Evolutionary conservation across 1,140 invertebrate genomes (phyloP).

Genomic region (Gryllus bimaculatus): DNA sequence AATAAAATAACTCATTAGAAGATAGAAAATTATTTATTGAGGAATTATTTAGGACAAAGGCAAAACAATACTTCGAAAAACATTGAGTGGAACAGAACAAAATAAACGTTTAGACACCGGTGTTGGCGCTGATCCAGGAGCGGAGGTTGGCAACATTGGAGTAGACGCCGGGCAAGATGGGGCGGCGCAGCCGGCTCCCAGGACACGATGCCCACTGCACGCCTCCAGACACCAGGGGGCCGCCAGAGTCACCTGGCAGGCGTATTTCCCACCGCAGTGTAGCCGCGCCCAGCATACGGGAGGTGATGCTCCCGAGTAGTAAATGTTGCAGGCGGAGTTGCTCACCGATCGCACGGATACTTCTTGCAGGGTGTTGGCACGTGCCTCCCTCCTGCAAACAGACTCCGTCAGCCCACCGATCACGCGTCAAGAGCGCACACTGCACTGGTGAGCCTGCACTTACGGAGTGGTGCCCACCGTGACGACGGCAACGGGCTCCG

Average conservation of each 20-base stretch:
- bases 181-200: slow-evolving; percentile 56
- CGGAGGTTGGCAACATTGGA: slow-evolving; percentile 44
- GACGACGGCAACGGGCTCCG: slow-evolving; percentile 7
- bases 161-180: slow-evolving; percentile 55
- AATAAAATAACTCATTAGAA: not conserved
- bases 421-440: no score
- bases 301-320: slow-evolving; percentile 12
- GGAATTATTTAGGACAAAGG: not conserved
- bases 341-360: slow-evolving; percentile 10
- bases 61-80: not conserved
- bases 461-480: slow-evolving; percentile 12
- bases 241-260: slow-evolving; percentile 33
- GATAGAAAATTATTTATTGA: not conserved
- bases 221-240: slow-evolving; percentile 31
- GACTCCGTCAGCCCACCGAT: no score
- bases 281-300: slow-evolving; percentile 15
- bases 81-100: not conserved
- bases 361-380: not conserved
- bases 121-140: slow-evolving; percentile 44
- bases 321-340: not conserved
- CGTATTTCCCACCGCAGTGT: slow-evolving; percentile 8
- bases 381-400: slow-evolving; percentile 5
- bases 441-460: not conserved
- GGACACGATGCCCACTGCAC: slow-evolving; percentile 49
- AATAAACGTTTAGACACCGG: slow-evolving; percentile 31